phyloP scores from a whole-genome alignment of 2,113 vertebrate genomes.

The Oxygymnocypris stewartii region DNA sequence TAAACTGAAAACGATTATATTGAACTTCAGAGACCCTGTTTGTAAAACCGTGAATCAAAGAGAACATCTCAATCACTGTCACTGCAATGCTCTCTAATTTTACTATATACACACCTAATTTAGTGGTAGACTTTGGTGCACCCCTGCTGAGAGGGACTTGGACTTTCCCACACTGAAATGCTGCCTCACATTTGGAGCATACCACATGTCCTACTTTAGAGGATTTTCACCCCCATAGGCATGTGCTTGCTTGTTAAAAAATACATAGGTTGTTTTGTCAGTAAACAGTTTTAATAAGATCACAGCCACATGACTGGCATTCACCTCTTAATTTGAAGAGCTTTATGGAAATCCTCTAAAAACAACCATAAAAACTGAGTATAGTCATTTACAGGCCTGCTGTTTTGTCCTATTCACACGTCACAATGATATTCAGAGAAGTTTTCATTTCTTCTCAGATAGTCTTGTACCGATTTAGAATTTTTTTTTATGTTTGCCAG shows the following conservation, averaged over 20 bases:
- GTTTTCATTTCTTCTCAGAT: background rate
- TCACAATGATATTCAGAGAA: background rate
- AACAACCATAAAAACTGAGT: conserved; percentile 22
- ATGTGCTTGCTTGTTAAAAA: conserved; percentile 38
- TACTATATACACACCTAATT: conserved; percentile 66
- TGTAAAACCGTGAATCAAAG: conserved; percentile 57
- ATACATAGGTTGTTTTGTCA: conserved; percentile 13
- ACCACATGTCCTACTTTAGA: conserved; percentile 46
- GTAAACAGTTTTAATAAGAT: conserved; percentile 44
- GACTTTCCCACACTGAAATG: conserved; percentile 72
- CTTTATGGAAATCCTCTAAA: conserved; percentile 16
- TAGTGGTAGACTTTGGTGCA: conserved; percentile 57
- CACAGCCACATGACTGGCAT: conserved; percentile 17
- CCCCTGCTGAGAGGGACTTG: conserved; percentile 63
- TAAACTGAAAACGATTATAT: conserved; percentile 10
- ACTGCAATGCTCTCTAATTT: conserved; percentile 68
- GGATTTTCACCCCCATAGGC: conserved; percentile 46
- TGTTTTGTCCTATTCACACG: background rate
- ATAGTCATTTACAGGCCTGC: background rate
- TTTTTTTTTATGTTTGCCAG: background rate
- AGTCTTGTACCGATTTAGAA: background rate
- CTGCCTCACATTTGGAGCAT: conserved; percentile 44
- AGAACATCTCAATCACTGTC: conserved; percentile 73
- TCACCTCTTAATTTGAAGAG: conserved; percentile 29
- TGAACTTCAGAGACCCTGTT: conserved; percentile 44